phyloP scores from a whole-genome alignment of 2,888 invertebrate genomes.

The Drosophila mimica region DNA sequence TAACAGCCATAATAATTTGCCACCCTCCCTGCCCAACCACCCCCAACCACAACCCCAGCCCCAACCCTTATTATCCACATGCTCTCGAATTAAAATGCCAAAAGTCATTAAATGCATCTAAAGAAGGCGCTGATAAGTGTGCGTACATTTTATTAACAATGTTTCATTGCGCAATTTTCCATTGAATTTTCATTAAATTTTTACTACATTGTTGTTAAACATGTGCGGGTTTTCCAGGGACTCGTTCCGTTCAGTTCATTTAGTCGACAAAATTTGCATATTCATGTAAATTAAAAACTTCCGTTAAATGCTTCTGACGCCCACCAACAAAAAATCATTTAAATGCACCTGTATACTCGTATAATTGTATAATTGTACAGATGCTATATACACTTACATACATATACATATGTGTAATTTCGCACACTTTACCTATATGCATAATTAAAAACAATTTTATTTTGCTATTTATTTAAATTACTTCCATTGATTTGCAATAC shows the following conservation, averaged over 20 bases:
- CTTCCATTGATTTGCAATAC: conserved; percentile 45
- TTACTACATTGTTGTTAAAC: conserved; percentile 30
- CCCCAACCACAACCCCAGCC: not conserved
- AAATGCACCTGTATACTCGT: not conserved
- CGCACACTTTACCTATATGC: conserved; percentile 46
- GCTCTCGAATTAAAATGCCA: conserved; percentile 53
- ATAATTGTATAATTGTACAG: not conserved
- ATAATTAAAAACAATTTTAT: conserved; percentile 62
- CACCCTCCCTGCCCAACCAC: not conserved
- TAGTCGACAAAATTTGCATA: conserved; percentile 44
- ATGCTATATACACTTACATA: too few relatives aligned
- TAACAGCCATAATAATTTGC: conserved; percentile 65
- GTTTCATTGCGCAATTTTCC: conserved; percentile 29
- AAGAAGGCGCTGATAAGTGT: conserved; percentile 46
- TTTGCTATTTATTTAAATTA: conserved; percentile 43
- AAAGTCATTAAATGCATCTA: conserved; percentile 59
- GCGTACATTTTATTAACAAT: conserved; percentile 40
- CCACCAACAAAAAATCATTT: conserved; percentile 2
- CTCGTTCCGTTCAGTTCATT: conserved; percentile 26
- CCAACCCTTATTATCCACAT: conserved; percentile 13
- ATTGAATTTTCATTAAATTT: conserved; percentile 56
- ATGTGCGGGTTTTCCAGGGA: conserved; percentile 29
- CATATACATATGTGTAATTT: conserved; percentile 4
- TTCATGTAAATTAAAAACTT: conserved; percentile 74
- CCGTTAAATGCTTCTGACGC: conserved; percentile 47